phyloP scores from a whole-genome alignment of 1,140 invertebrate species.

The Conopomorpha cramerella region DNA sequence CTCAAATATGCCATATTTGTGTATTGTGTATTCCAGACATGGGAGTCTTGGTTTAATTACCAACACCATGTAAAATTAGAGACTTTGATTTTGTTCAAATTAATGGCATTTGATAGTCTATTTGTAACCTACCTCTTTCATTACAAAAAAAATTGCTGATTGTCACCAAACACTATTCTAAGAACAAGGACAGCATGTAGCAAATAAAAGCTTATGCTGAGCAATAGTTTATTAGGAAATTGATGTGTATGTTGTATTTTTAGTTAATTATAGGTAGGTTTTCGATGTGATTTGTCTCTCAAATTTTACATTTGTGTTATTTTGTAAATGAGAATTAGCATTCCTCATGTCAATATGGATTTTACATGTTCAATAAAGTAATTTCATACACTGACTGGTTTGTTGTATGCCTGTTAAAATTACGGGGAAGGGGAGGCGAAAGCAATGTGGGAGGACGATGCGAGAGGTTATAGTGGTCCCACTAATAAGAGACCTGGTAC shows the following conservation, averaged over 20 bases:
- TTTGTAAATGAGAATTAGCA: constrained; percentile 62
- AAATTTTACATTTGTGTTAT: constrained; percentile 62
- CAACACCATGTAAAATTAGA: constrained; percentile 53
- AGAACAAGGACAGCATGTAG: constrained; percentile 27
- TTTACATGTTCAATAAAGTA: constrained; percentile 64
- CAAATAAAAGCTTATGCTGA: constrained; percentile 27
- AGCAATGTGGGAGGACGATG: too few species aligned
- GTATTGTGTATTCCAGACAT: constrained; percentile 17
- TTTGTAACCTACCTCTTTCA: constrained; percentile 57
- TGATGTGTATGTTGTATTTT: constrained; percentile 62
- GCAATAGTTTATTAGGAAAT: constrained; percentile 56
- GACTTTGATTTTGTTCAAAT: constrained; percentile 34
- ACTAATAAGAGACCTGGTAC: too few species aligned
- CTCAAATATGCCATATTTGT: constrained; percentile 32
- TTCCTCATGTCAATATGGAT: constrained; percentile 62
- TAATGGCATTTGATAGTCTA: constrained; percentile 37
- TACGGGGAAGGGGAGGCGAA: too few species aligned
- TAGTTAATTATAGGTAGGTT: constrained; percentile 62
- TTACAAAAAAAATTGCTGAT: constrained; percentile 60
- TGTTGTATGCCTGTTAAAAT: too few species aligned
- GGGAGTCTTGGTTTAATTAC: constrained; percentile 43
- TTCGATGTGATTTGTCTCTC: constrained; percentile 60
- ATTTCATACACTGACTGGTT: constrained; percentile 65
- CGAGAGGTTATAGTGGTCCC: too few species aligned
- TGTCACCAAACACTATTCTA: constrained; percentile 55